Evolutionary conservation across 1,140 invertebrate species (phyloP).

Genomic region (Monomorium pharaonis): DNA sequence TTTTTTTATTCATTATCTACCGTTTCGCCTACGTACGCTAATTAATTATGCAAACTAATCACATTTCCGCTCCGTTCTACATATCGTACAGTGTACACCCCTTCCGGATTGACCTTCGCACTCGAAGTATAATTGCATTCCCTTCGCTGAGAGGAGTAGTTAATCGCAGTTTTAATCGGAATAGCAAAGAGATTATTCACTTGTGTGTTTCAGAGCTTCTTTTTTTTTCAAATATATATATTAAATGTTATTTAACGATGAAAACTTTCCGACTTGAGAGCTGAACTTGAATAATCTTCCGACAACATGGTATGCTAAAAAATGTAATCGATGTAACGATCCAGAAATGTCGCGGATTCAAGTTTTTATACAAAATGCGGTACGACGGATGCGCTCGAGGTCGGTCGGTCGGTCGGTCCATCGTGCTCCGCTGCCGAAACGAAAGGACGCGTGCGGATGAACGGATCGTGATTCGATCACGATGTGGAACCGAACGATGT

Average conservation of each 20-base stretch:
- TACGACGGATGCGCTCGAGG: slow-evolving; percentile 29
- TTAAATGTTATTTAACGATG: slow-evolving; percentile 39
- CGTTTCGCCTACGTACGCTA: slow-evolving; percentile 23
- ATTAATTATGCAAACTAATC: slow-evolving; percentile 45
- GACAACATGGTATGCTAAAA: slow-evolving; percentile 31
- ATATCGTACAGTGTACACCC: slow-evolving; percentile 16
- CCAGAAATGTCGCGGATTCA: slow-evolving; percentile 11
- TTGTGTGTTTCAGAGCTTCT: not conserved
- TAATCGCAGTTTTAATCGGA: slow-evolving; percentile 32
- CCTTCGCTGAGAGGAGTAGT: not conserved
- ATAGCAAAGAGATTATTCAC: slow-evolving; percentile 16
- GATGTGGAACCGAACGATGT: not conserved
- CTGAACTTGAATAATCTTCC: slow-evolving; percentile 15
- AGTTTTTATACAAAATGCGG: slow-evolving; percentile 49
- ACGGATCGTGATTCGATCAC: not conserved
- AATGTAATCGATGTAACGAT: slow-evolving; percentile 45
- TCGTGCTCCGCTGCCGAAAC: not conserved
- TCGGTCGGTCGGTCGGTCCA: too few relatives aligned
- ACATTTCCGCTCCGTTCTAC: slow-evolving; percentile 37
- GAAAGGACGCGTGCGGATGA: too few relatives aligned
- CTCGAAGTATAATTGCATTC: slow-evolving; percentile 4
- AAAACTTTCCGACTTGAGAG: slow-evolving; percentile 37
- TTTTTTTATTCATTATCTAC: slow-evolving; percentile 36
- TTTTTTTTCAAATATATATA: not conserved
- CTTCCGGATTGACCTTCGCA: slow-evolving; percentile 8